Conservation (phyloP, 2,797 vertebrate genomes). For the Phrynocephalus forsythii region DNA sequence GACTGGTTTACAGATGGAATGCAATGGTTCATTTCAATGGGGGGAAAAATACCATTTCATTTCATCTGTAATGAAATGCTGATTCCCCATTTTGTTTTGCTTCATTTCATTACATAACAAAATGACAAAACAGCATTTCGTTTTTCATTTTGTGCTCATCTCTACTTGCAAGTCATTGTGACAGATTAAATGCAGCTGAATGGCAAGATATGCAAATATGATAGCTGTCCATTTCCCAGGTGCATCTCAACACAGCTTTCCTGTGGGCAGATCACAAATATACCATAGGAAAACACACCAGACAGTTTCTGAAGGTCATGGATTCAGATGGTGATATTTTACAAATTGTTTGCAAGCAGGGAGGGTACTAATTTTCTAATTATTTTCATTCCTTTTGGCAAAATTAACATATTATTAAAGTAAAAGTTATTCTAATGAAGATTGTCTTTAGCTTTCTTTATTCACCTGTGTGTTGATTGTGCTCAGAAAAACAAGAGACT, state of each 20-base stretch:
- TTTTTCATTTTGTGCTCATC: no score
- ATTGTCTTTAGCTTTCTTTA: not conserved
- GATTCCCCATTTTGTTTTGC: no score
- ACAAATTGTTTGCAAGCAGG: not conserved
- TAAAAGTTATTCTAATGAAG: not conserved
- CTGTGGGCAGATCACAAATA: not conserved
- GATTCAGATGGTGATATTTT: not conserved
- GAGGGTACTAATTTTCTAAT: not conserved
- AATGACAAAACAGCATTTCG: no score
- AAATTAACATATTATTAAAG: not conserved
- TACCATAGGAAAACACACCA: not conserved
- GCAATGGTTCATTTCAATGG: no score
- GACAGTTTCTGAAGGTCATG: not conserved
- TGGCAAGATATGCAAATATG: not conserved
- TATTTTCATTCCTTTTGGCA: not conserved
- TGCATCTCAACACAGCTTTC: not conserved
- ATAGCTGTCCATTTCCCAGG: not conserved
- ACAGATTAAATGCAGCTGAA: not conserved
- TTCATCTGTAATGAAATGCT: no score
- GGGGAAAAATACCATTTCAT: no score
- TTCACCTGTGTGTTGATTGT: slow-evolving; percentile 35
- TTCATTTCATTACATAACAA: no score
- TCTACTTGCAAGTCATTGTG: not conserved
- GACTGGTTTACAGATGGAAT: no score
- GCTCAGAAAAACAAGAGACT: slow-evolving; percentile 54